phyloP scores from a whole-genome alignment of 2,113 vertebrate genomes.

The Neotoma lepida region DNA sequence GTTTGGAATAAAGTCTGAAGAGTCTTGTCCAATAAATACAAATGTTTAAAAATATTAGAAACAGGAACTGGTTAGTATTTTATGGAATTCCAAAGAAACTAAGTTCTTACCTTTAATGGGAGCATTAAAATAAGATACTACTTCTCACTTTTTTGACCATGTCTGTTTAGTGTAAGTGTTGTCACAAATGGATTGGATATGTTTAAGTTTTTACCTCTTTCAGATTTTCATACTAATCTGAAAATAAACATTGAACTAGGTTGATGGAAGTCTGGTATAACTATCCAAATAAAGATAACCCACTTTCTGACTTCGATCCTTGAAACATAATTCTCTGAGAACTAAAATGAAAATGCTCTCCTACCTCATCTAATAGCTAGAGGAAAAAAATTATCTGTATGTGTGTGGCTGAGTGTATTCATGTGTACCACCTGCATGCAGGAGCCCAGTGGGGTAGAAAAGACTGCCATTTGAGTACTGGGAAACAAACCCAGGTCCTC shows the following conservation, averaged over 20 bases:
- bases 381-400: neutral
- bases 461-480: neutral
- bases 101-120: slow-evolving; percentile 33
- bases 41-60: neutral
- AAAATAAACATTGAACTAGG: slow-evolving; percentile 35
- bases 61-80: neutral
- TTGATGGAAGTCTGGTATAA: slow-evolving; percentile 26
- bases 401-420: neutral
- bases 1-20: slow-evolving; percentile 1
- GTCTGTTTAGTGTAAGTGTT: slow-evolving; percentile 25
- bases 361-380: neutral
- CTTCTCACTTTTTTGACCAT: neutral
- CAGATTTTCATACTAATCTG: slow-evolving; percentile 8
- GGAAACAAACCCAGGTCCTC: neutral
- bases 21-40: neutral
- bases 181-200: neutral
- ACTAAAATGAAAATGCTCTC: slow-evolving; percentile 50
- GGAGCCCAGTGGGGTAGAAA: neutral
- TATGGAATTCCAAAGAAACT: slow-evolving; percentile 31
- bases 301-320: slow-evolving; percentile 34
- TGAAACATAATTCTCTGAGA: slow-evolving; percentile 21
- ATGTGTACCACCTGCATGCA: neutral
- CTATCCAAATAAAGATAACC: slow-evolving; percentile 21
- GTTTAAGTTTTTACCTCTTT: neutral
- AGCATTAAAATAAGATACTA: slow-evolving; percentile 28